Evolutionary conservation across 2,113 vertebrate species (phyloP), one percentile per base, ranked within the genome.

Genomic region (Choloepus hoffmanni): DNA sequence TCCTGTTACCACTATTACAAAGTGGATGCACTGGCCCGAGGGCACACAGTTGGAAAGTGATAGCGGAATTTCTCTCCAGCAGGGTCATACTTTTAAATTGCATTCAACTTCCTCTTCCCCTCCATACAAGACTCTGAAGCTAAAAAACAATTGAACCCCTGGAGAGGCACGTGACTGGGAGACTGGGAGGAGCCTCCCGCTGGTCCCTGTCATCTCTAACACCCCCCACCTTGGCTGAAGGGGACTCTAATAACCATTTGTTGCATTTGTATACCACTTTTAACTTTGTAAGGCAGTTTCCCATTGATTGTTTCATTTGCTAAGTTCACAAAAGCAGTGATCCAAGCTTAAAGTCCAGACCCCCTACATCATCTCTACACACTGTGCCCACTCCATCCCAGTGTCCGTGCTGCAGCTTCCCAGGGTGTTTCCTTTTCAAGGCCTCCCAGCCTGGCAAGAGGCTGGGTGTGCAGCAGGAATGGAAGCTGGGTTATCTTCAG

Each of bases 211-310:
- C 28, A 5, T n/a, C 28, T 23, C 4, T 3, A 12, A 2, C 13
- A 0, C 50, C 2, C 2, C 3, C 63, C 0, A 2, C 63, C 68
- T 28, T 40, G n/a, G 21, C 48, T 19, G 7, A 23, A 14, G 55
- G 36, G 53, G 24, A 12, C 6, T 13, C 55, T 65, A 0, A 1
- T 2, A 30, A 48, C n/a, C 21, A 21, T 30, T 28, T 2, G 0
- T 33, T 13, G 53, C 6, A 30, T 28, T 19, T 50, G 28, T 65
- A 16, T 26, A 62, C 14, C 7, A 7, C 53, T 60, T 77, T 83
- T 65, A 55, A 28, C 18, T 90, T 72, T 33, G 7, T 48, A 9
- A 70, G 48, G 50, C 36, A 15, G 0, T 62, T 58, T 45, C 14
- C 21, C 9, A 1, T 40, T 28, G 48, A 4, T 62, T n/a, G 40